phyloP scores from a whole-genome alignment of 2,113 vertebrate genomes.

The Cardinalis cardinalis region DNA sequence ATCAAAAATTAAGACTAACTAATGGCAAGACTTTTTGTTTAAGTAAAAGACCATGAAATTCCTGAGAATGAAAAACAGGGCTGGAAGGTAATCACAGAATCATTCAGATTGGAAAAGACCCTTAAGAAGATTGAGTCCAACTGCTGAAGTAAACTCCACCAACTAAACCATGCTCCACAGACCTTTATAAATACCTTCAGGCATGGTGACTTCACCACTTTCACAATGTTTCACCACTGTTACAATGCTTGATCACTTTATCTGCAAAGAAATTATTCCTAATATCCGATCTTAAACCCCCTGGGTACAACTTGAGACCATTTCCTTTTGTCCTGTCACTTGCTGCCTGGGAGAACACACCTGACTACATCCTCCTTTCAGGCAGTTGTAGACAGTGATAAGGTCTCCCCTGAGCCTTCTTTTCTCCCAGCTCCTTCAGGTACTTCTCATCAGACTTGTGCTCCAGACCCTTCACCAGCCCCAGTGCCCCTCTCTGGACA shows the following conservation, averaged over 20 bases:
- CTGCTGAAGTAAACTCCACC: not conserved
- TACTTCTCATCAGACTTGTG: not conserved
- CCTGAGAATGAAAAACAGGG: not conserved
- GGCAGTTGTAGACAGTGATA: rapidly evolving
- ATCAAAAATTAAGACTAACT: not conserved
- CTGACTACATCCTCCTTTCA: not conserved
- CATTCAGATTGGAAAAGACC: not conserved
- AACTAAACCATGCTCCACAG: not conserved
- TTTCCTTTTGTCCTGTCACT: not conserved
- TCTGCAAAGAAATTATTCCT: not conserved
- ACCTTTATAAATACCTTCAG: not conserved
- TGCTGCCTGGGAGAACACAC: not conserved
- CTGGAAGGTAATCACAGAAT: not conserved
- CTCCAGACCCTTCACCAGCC: not conserved
- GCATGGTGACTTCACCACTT: not conserved
- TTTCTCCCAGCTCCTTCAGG: not conserved
- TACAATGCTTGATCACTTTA: not conserved
- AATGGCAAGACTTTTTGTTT: not conserved
- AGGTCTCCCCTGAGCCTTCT: not conserved
- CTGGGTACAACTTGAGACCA: not conserved
- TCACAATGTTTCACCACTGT: too few species aligned
- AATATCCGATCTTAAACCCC: not conserved
- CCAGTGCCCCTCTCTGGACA: rapidly evolving
- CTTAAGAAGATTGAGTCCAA: not conserved
- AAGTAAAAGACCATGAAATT: not conserved